These are phyloP conservation scores for Chloebia gouldiae DNA, from an alignment of 2,113 vertebrate species.

Conservation along the genomic window DNA sequence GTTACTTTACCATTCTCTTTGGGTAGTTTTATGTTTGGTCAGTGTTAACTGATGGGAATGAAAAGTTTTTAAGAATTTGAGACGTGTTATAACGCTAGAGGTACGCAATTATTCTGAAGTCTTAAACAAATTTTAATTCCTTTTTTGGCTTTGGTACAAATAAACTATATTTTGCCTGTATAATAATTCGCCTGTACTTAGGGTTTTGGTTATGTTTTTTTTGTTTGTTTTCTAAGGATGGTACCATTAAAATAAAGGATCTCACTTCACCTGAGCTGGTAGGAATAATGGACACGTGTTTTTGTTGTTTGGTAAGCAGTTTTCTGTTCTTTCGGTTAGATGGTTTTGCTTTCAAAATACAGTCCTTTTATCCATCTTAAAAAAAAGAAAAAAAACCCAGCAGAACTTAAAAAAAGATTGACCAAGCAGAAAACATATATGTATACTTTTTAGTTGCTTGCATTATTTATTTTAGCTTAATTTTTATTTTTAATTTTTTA, in stretches of 20 bases:
- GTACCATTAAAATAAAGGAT: constrained; percentile 93
- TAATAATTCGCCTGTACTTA: neutral
- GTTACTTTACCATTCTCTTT: neutral
- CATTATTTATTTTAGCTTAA: neutral
- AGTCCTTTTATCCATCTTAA: neutral
- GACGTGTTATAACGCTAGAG: neutral
- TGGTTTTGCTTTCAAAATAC: neutral
- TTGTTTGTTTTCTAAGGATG: constrained; percentile 77
- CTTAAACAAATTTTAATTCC: neutral
- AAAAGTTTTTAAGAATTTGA: neutral
- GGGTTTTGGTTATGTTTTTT: rapidly evolving
- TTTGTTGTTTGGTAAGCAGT: constrained; percentile 94
- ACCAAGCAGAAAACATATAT: neutral
- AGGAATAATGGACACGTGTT: constrained; percentile 97
- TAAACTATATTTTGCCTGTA: neutral
- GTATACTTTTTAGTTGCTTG: neutral
- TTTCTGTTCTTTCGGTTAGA: neutral
- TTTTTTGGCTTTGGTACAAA: neutral
- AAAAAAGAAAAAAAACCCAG: neutral
- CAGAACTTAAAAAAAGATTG: neutral
- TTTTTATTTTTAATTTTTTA: neutral
- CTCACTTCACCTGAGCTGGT: constrained; percentile 92
- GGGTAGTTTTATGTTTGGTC: neutral
- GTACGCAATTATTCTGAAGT: neutral
- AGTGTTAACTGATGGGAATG: neutral